phyloP scores from a whole-genome alignment of 2,888 invertebrate species.

The Hirtodrosophila confusa region DNA sequence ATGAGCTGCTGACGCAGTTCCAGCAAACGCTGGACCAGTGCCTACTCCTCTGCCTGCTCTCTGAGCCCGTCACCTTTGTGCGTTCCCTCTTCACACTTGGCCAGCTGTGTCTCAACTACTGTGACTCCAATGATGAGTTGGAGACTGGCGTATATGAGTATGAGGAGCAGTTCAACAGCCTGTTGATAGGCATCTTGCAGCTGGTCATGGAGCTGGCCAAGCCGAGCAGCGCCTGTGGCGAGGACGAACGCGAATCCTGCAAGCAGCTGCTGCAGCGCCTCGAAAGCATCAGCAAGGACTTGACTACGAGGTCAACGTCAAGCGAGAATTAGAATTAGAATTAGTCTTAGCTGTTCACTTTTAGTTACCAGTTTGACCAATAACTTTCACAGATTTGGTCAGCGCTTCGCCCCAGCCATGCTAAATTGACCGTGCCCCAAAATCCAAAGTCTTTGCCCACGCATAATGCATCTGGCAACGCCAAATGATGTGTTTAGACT shows the following conservation, averaged over 20 bases:
- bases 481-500: neutral
- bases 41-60: constrained; percentile 35
- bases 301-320: neutral
- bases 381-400: too few species aligned
- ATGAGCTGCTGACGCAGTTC: constrained; percentile 45
- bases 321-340: neutral
- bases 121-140: constrained; percentile 21
- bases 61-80: constrained; percentile 45
- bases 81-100: constrained; percentile 55
- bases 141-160: constrained; percentile 32
- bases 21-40: constrained; percentile 38
- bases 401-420: neutral
- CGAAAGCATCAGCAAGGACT: constrained; percentile 1
- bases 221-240: neutral
- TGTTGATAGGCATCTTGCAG: constrained; percentile 39
- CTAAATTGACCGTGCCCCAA: constrained; percentile 41
- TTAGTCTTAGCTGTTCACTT: neutral
- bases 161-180: constrained; percentile 47
- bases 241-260: constrained; percentile 33
- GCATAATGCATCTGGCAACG: neutral
- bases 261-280: constrained; percentile 49
- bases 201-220: constrained; percentile 45
- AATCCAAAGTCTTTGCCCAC: neutral
- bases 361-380: neutral
- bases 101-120: constrained; percentile 59